Base-by-base conservation (phyloP, 2,888 invertebrate genomes). In the Asteroscopus sphinx region DNA sequence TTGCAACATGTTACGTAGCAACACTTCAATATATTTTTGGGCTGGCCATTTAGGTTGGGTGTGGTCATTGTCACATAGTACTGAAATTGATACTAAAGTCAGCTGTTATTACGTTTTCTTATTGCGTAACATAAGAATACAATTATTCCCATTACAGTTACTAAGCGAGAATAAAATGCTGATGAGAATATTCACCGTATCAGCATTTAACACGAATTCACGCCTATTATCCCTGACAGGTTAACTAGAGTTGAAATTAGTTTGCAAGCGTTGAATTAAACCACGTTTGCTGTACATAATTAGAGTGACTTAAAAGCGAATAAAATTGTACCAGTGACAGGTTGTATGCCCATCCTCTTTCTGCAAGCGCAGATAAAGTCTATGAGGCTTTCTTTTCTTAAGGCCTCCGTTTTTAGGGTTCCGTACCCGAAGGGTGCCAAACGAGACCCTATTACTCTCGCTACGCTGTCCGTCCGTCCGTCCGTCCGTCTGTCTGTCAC, bases 1-100 rank as follows among this genome's bases (percentile, higher is more conserved):
- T 47, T 58, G 70, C 65, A 64, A 61, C 47, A 52, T 48, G 62
- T 70, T 75, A 69, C 65, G 60, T 37, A 48, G 47, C 59, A 55
- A 49, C 39, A 33, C 35, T 48, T 58, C 35, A 58, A 67, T 35
- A 44, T 48, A 58, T 58, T 67, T 52, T 58, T 52, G 47, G 57
- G 44, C 33, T 28, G 60, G 32, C 46, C 73, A 72, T 58, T 67
- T 58, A 58, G 60, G 48, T 30, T 26, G 47, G n/a, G n/a, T 71
- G 67, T 49, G 57, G 65, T 52, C 68, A 66, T 55, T 72, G 73
- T 76, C 54, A 57, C 49, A 42, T 47, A 15, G 30, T 36, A 48
- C 46, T 65, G 71, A 48, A 65, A 65, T 47, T 37, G 66, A 56
- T 49, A 70, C 48, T 28, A 28, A 13, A 9, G 47, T 44, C 37